Base-by-base conservation (phyloP, 2,888 invertebrate species). In the Amblyjoppa fuscipennis region DNA sequence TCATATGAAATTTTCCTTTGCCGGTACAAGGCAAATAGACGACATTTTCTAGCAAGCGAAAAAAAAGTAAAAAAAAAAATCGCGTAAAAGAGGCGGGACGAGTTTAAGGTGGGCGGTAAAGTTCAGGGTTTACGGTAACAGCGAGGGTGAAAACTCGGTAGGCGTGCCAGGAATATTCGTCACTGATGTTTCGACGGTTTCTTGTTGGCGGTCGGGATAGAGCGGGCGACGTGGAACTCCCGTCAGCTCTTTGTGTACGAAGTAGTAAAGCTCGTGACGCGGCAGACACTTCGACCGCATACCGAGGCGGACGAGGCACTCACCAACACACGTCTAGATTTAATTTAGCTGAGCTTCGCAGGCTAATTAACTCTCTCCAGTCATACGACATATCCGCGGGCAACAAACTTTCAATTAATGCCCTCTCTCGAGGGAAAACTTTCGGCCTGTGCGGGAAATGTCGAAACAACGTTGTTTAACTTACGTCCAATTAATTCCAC, bases 91-190 rank as follows among this genome's bases (percentile, higher is more conserved):
- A 59, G n/a, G 28, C 28, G 31, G 16, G 61, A 59, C 28, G 45
- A 45, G 41, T 41, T 73, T 59, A 3, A 25, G 1, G 41, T 45
- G 74, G n/a, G 74, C 59, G 28, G 25, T 16, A 59, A 38, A 11
- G 53, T 71, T 20, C 38, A 38, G 38, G 59, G 51, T 49, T 16
- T 45, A 56, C 51, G 38, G 38, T 66, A 77, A 9, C 7, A 13
- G 38, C 16, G 49, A n/a, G 34, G 34, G 66, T 49, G 56, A 51
- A 77, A 82, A 59, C 31, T 66, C 38, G 51, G 79, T 34, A 78
- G 76, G 77, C 73, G 76, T 82, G 64, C 16, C 82, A 59, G 59
- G 74, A 75, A 69, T 81, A 69, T 74, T 81, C 49, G 49, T 59
- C 59, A 28, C 16, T 7, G 74, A 71, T 71, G 61, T 51, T 66